Conservation (phyloP, 2,113 vertebrate genomes). For the Balaenoptera acutorostrata region DNA sequence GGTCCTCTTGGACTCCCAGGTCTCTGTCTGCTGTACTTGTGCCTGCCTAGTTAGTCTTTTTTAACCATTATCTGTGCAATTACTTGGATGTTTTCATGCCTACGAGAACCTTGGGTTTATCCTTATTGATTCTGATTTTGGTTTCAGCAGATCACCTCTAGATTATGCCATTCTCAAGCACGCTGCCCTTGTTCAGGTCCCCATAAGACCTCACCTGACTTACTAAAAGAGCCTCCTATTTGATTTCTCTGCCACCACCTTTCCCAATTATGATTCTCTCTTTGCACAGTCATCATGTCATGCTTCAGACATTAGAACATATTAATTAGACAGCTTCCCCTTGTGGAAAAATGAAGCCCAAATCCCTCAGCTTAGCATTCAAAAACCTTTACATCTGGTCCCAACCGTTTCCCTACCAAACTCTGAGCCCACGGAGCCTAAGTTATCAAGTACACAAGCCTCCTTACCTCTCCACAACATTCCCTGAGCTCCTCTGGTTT, state of each 20-base stretch:
- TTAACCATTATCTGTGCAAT: constrained; percentile 22
- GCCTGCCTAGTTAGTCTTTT: constrained; percentile 72
- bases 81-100: background rate
- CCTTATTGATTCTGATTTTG: constrained; percentile 26
- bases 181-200: background rate
- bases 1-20: constrained; percentile 63
- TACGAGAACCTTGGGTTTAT: background rate
- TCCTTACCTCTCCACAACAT: background rate
- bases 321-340: constrained; percentile 20
- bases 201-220: background rate
- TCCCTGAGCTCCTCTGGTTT: background rate
- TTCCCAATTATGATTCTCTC: background rate
- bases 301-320: constrained; percentile 14
- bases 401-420: background rate
- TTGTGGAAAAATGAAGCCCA: background rate
- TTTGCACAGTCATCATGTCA: background rate
- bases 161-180: background rate
- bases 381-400: background rate
- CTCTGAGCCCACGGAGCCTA: background rate
- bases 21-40: constrained; percentile 65
- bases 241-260: constrained; percentile 37
- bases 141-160: background rate
- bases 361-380: background rate
- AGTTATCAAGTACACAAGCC: background rate
- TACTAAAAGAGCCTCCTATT: background rate